phyloP scores from a whole-genome alignment of 2,113 vertebrate species.

The Neomonachus schauinslandi region DNA sequence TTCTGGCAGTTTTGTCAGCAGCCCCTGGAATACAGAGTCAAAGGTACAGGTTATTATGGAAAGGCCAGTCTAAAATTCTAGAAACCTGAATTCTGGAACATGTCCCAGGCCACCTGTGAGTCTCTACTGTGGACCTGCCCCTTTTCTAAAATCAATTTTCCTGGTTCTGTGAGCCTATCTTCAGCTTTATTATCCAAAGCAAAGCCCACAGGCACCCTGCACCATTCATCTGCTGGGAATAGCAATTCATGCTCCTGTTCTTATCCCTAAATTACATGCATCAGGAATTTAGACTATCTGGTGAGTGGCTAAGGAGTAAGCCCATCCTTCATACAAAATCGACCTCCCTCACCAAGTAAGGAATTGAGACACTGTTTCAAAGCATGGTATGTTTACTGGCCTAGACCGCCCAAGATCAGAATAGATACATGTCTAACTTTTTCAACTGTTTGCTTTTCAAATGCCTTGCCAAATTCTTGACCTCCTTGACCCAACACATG shows the following conservation, averaged over 20 bases:
- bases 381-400: slow-evolving; percentile 5
- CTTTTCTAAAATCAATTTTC: neutral
- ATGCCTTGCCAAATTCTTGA: slow-evolving; percentile 73
- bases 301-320: neutral
- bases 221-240: neutral
- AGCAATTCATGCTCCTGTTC: neutral
- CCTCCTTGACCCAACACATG: slow-evolving; percentile 64
- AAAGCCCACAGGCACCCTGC: neutral
- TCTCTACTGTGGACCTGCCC: neutral
- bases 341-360: neutral
- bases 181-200: neutral
- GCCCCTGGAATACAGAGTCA: neutral
- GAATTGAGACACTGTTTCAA: neutral
- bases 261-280: neutral
- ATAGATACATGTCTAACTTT: slow-evolving; percentile 70
- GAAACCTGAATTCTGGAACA: neutral
- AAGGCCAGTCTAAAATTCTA: neutral
- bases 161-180: neutral
- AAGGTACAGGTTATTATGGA: neutral
- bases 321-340: neutral
- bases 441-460: slow-evolving; percentile 75
- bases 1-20: neutral
- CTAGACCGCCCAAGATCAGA: slow-evolving; percentile 54
- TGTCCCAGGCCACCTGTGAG: neutral
- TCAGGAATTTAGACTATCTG: neutral